A percentile compares a stretch with the other conserved stretches of the same genome.
phyloP scores from a whole-genome alignment of 2,797 vertebrate genomes.

The Phaenicophaeus curvirostris region DNA sequence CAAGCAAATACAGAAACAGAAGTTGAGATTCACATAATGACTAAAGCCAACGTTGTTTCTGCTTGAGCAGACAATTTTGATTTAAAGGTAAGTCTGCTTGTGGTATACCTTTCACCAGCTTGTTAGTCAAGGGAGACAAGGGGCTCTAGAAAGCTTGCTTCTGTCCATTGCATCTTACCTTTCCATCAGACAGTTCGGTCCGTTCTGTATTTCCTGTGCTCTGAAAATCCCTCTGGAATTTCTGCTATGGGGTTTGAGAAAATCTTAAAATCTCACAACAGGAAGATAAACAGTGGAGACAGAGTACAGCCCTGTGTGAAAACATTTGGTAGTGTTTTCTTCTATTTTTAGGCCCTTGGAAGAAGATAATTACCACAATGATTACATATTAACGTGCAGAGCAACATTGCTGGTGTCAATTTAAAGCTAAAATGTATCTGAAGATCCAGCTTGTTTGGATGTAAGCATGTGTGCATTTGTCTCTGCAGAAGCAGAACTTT shows the following conservation, averaged over 20 bases:
- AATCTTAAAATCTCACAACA: background rate
- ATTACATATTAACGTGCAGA: background rate
- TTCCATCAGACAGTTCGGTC: constrained; percentile 9
- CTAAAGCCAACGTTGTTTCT: background rate
- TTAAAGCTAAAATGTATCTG: background rate
- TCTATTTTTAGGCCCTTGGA: constrained; percentile 24
- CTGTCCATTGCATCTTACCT: background rate
- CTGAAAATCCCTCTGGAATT: background rate
- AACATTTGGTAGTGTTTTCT: background rate
- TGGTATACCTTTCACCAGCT: background rate
- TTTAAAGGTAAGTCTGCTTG: background rate
- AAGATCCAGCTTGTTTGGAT: background rate
- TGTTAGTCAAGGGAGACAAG: constrained; percentile 6
- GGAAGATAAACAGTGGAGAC: background rate
- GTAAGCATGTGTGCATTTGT: too few relatives aligned
- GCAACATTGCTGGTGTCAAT: background rate
- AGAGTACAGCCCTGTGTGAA: background rate
- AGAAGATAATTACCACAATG: constrained; percentile 1
- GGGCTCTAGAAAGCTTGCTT: constrained; percentile 12
- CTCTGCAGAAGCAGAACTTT: too few relatives aligned
- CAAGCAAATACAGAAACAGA: background rate
- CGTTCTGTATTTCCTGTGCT: background rate
- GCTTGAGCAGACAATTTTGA: constrained; percentile 2
- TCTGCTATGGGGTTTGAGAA: background rate
- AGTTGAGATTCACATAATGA: background rate